phyloP scores from a whole-genome alignment of 2,797 vertebrate genomes.

The Philypnodon macrostomus region DNA sequence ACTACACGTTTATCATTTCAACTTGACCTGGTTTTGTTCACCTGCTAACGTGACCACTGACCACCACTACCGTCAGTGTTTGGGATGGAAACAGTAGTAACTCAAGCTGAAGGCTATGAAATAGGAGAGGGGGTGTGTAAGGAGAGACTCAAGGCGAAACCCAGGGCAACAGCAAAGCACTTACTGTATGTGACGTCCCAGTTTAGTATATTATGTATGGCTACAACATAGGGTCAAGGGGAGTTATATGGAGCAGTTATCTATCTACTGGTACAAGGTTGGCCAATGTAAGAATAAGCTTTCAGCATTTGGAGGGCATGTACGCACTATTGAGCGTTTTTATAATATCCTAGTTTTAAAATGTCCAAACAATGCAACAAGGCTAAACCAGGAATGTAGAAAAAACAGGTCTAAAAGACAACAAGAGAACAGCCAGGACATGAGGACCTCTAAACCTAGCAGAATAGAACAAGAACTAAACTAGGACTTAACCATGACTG shows the following conservation, averaged over 20 bases:
- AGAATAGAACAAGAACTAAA: too few relatives aligned
- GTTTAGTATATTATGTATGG: conserved; percentile 22
- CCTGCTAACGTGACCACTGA: conserved; percentile 8
- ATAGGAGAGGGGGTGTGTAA: conserved; percentile 45
- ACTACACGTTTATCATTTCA: conserved; percentile 11
- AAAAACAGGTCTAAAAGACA: too few relatives aligned
- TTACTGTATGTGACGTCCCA: conserved; percentile 29
- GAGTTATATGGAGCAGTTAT: conserved; percentile 10
- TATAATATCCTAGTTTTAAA: too few relatives aligned
- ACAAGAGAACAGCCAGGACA: too few relatives aligned
- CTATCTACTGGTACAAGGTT: conserved; percentile 5
- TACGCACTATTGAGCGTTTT: too few relatives aligned
- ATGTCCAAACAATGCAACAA: too few relatives aligned
- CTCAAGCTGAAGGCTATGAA: conserved; percentile 46
- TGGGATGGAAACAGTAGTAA: conserved; percentile 51
- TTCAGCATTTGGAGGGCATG: background rate
- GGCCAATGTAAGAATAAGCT: background rate
- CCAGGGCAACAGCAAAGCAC: conserved; percentile 11
- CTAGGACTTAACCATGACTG: too few relatives aligned
- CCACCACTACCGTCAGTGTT: conserved; percentile 29
- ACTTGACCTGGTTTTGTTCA: conserved; percentile 21
- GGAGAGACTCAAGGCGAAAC: conserved; percentile 46
- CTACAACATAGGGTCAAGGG: conserved; percentile 25
- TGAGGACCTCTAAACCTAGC: too few relatives aligned
- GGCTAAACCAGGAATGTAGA: too few relatives aligned